phyloP scores from a whole-genome alignment of 2,888 invertebrate genomes.

The Polyploca ridens region DNA sequence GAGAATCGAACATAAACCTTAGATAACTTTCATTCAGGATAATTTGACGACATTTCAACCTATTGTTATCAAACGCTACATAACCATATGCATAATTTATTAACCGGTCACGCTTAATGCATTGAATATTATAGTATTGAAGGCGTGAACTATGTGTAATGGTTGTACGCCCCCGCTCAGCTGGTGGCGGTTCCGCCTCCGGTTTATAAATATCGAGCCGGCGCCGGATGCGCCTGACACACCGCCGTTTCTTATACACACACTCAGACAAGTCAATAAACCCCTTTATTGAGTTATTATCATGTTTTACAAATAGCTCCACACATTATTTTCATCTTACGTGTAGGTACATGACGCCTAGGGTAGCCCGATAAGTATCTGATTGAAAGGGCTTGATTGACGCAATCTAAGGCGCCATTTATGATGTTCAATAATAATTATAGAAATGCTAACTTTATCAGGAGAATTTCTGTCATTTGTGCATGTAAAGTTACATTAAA shows the following conservation, averaged over 20 bases:
- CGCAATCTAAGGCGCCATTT: neutral
- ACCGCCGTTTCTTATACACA: slow-evolving; percentile 42
- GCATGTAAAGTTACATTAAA: neutral
- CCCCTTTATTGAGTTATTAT: slow-evolving; percentile 64
- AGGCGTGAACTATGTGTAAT: slow-evolving; percentile 46
- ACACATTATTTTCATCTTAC: slow-evolving; percentile 29
- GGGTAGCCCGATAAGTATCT: slow-evolving; percentile 21
- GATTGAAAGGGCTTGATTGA: slow-evolving; percentile 6
- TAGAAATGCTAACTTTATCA: neutral
- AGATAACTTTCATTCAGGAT: no score
- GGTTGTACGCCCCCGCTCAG: slow-evolving; percentile 59
- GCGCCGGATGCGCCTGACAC: slow-evolving; percentile 71
- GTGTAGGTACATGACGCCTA: slow-evolving; percentile 8
- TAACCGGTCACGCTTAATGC: slow-evolving; percentile 43
- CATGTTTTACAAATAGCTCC: slow-evolving; percentile 58
- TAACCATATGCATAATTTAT: slow-evolving; percentile 17
- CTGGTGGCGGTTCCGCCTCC: slow-evolving; percentile 67
- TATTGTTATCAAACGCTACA: neutral
- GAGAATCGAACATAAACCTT: neutral
- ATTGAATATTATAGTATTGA: slow-evolving; percentile 47
- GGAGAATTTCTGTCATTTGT: neutral
- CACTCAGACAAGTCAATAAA: slow-evolving; percentile 52
- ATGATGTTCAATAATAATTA: neutral
- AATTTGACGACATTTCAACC: neutral
- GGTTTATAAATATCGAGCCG: slow-evolving; percentile 77